Conservation (phyloP, 1,140 invertebrate genomes). For the Ips typographus region DNA sequence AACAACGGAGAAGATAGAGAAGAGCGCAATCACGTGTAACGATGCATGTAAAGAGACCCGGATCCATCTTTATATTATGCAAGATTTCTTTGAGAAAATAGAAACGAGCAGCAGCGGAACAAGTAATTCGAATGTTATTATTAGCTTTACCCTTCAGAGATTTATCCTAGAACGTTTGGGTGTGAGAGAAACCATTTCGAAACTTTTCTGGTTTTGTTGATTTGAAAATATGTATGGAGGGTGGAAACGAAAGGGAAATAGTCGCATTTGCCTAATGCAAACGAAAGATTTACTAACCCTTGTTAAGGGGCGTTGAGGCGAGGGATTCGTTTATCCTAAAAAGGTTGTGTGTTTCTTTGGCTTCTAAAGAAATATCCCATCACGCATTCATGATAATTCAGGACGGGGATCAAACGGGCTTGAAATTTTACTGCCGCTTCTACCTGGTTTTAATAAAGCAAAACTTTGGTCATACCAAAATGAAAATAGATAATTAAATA, state of each 20-base stretch:
- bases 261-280: background rate
- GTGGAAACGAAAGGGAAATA: background rate
- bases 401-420: background rate
- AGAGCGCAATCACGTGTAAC: background rate
- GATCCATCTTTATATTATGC: background rate
- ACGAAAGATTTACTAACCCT: background rate
- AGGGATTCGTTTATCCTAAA: constrained; percentile 6
- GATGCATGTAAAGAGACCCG: background rate
- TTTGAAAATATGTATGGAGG: background rate
- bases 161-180: background rate
- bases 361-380: background rate
- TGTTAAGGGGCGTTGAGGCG: background rate
- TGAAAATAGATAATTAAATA: background rate
- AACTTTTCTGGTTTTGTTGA: background rate
- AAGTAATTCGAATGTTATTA: constrained; percentile 1
- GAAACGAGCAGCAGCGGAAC: background rate
- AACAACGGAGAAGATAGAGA: background rate
- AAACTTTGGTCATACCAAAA: background rate
- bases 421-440: background rate
- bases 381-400: constrained; percentile 8
- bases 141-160: background rate
- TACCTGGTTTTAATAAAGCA: background rate
- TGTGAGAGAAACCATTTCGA: background rate
- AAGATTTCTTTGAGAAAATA: background rate
- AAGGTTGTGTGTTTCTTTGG: background rate